Percentiles rank a stretch among this genome's conserved stretches.
Evolutionary conservation across 2,113 vertebrate genomes (phyloP).

Genomic region (Orycteropus afer): DNA sequence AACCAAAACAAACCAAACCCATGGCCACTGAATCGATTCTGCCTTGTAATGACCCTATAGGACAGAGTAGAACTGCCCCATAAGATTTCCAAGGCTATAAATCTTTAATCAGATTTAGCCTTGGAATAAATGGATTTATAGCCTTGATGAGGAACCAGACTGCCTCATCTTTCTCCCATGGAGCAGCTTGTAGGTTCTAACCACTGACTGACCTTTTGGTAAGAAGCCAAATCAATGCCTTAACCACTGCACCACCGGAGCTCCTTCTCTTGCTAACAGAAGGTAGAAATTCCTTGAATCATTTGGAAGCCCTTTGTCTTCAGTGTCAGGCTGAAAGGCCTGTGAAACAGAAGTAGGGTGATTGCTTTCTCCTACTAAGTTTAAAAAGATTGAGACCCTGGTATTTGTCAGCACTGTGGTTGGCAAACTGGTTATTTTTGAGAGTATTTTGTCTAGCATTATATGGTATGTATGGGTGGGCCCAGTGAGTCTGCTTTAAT

Average conservation of each 20-base stretch:
- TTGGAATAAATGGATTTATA: no score
- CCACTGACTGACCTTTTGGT: no score
- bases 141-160: no score
- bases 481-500: background rate
- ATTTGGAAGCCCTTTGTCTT: background rate
- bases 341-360: background rate
- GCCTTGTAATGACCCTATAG: no score
- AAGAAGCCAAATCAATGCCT: no score
- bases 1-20: no score
- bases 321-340: background rate
- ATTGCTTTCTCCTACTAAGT: background rate
- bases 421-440: background rate
- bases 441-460: background rate
- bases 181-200: no score
- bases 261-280: background rate
- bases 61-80: no score
- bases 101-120: no score
- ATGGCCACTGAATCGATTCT: no score
- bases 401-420: rapidly evolving
- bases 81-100: no score
- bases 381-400: background rate
- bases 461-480: background rate
- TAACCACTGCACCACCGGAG: background rate
- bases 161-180: no score
- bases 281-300: background rate